These are phyloP conservation scores for Orthonyx spaldingii DNA, from an alignment of 2,113 vertebrate genomes.

Conservation along the genomic window DNA sequence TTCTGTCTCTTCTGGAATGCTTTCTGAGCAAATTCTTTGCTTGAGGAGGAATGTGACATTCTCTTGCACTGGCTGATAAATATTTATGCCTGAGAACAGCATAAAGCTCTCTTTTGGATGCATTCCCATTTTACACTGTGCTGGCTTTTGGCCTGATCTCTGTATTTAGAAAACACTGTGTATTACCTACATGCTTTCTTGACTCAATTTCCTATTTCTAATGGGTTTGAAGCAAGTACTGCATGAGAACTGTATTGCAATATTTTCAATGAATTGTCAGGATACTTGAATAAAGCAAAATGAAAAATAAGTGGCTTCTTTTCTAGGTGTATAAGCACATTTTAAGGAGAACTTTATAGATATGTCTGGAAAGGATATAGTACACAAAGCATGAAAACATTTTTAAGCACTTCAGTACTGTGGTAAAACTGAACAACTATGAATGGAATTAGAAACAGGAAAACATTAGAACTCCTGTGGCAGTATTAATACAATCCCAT, in stretches of 20 bases:
- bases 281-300: neutral
- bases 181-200: conserved; percentile 61
- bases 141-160: conserved; percentile 64
- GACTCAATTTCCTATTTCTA: conserved; percentile 39
- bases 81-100: conserved; percentile 65
- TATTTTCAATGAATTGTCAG: neutral
- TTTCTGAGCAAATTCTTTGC: conserved; percentile 59
- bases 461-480: neutral
- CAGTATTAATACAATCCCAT: neutral
- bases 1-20: conserved; percentile 27
- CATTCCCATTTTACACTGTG: conserved; percentile 59
- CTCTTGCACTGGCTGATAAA: conserved; percentile 58
- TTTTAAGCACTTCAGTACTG: neutral
- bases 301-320: neutral
- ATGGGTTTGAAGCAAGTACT: neutral
- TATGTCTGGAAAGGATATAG: neutral
- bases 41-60: conserved; percentile 51
- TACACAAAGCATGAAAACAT: neutral
- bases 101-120: conserved; percentile 58
- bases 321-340: neutral
- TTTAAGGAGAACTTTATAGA: neutral
- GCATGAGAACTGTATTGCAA: neutral
- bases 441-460: neutral
- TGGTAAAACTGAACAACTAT: neutral
- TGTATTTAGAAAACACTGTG: conserved; percentile 60